Percentiles rank a stretch among this genome's conserved stretches.
Evolutionary conservation across 2,888 invertebrate genomes (phyloP).

Genomic region (Heliothis peltigera): DNA sequence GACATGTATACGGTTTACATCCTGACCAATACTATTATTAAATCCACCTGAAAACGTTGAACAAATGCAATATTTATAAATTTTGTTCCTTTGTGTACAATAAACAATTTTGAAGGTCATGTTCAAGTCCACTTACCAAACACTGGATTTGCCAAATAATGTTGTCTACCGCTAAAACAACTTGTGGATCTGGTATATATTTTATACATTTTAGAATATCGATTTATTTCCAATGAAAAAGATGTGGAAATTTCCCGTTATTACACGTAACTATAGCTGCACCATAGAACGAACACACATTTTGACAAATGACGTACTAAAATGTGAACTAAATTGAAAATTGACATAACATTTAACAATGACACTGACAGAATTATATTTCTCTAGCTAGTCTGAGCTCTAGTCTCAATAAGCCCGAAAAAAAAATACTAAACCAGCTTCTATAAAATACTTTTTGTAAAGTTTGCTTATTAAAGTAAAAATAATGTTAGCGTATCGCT

Average conservation of each 20-base stretch:
- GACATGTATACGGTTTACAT: slow-evolving; percentile 87
- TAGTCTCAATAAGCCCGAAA: no score
- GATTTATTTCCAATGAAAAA: slow-evolving; percentile 1
- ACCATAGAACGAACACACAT: neutral
- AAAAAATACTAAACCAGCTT: no score
- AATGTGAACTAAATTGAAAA: no score
- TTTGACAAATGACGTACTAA: neutral
- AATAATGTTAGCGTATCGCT: no score
- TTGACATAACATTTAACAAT: no score
- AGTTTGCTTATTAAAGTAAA: no score
- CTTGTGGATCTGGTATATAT: slow-evolving; percentile 51
- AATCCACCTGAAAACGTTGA: slow-evolving; percentile 67
- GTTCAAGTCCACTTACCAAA: slow-evolving; percentile 54
- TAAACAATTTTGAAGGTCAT: slow-evolving; percentile 37
- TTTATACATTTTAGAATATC: slow-evolving; percentile 55
- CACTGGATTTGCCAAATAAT: slow-evolving; percentile 42
- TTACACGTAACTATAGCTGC: neutral
- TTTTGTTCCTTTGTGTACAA: slow-evolving; percentile 17
- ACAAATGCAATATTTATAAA: slow-evolving; percentile 8
- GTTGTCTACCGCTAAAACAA: slow-evolving; percentile 48
- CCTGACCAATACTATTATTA: slow-evolving; percentile 70
- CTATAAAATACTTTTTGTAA: no score
- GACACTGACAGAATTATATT: neutral
- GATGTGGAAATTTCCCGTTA: slow-evolving; percentile 39
- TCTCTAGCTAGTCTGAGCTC: no score